phyloP scores from a whole-genome alignment of 2,113 vertebrate species.

The Esox niger region DNA sequence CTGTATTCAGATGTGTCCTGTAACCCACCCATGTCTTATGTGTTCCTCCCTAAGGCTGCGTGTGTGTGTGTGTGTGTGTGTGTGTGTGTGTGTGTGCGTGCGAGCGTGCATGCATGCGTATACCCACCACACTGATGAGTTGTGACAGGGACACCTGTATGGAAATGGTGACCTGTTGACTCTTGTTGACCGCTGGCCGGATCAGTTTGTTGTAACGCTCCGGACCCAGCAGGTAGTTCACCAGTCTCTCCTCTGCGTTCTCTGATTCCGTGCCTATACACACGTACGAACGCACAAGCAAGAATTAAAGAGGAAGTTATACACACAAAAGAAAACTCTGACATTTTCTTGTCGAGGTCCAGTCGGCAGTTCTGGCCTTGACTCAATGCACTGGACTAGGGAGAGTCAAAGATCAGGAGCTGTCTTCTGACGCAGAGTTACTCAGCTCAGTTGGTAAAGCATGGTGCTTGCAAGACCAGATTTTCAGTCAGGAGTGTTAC shows the following conservation, averaged over 20 bases:
- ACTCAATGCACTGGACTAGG: too few species aligned
- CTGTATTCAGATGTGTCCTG: neutral
- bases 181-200: slow-evolving; percentile 76
- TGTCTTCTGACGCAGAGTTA: too few species aligned
- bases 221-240: slow-evolving; percentile 71
- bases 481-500: too few species aligned
- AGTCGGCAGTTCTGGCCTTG: too few species aligned
- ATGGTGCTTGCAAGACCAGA: too few species aligned
- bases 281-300: neutral
- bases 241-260: slow-evolving; percentile 75
- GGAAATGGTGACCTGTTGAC: slow-evolving; percentile 76
- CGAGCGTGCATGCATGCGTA: slow-evolving; percentile 8
- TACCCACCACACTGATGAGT: slow-evolving; percentile 77
- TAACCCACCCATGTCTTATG: too few species aligned
- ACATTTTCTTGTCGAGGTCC: too few species aligned
- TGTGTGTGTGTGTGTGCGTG: neutral
- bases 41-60: neutral
- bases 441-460: too few species aligned
- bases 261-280: slow-evolving; percentile 60
- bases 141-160: slow-evolving; percentile 78
- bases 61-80: neutral
- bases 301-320: neutral
- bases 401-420: too few species aligned
- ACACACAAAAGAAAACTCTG: too few species aligned
- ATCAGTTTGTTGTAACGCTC: slow-evolving; percentile 80